These are phyloP conservation scores for Gymnorhina tibicen DNA, from an alignment of 2,113 vertebrate species.

Conservation along the genomic window DNA sequence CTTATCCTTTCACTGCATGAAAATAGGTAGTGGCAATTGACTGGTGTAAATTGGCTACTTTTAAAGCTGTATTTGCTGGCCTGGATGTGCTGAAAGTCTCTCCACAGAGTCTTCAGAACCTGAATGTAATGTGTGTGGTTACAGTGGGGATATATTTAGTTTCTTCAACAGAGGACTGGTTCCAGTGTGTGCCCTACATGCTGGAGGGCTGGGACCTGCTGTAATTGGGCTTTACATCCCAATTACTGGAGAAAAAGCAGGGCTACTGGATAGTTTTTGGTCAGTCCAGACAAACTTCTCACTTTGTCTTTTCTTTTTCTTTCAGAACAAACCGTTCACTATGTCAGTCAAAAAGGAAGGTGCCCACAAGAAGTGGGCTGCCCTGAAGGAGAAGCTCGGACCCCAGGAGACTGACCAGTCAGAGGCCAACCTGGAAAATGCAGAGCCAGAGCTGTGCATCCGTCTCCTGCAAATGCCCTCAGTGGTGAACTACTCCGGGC, in stretches of 20 bases:
- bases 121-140: background rate
- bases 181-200: background rate
- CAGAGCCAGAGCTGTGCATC: slow-evolving; percentile 94
- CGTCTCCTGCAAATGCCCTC: slow-evolving; percentile 92
- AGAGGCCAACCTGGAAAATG: slow-evolving; percentile 94
- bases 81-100: background rate
- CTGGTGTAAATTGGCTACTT: slow-evolving; percentile 10
- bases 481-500: slow-evolving; percentile 93
- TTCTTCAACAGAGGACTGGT: background rate
- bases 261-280: background rate
- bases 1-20: background rate
- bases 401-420: slow-evolving; percentile 85
- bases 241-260: background rate
- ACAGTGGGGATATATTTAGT: background rate
- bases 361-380: slow-evolving; percentile 87
- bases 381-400: slow-evolving; percentile 84
- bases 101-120: background rate
- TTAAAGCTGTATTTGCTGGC: background rate
- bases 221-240: background rate
- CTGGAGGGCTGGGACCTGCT: background rate
- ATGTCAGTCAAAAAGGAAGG: slow-evolving; percentile 84
- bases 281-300: background rate
- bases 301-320: background rate
- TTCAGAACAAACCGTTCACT: slow-evolving; percentile 34
- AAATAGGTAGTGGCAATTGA: background rate